Conservation (phyloP, 2,888 invertebrate genomes). For the Odontocerum albicorne region DNA sequence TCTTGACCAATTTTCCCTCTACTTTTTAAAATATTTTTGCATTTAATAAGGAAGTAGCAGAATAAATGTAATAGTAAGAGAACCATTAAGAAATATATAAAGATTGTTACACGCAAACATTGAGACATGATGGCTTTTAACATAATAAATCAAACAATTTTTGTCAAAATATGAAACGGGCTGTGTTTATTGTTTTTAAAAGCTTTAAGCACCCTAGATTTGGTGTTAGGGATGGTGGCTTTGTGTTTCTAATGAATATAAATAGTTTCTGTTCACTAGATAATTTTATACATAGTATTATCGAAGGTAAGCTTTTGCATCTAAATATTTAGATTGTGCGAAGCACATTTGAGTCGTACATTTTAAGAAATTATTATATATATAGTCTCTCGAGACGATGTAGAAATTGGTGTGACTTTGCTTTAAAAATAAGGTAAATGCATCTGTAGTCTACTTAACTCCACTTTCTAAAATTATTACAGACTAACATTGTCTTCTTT, state of each 20-base stretch:
- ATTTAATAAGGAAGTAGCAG: too few relatives aligned
- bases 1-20: too few relatives aligned
- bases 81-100: too few relatives aligned
- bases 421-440: slow-evolving; percentile 14
- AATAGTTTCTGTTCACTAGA: slow-evolving; percentile 15
- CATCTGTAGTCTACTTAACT: too few relatives aligned
- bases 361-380: slow-evolving; percentile 5
- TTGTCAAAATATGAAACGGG: slow-evolving; percentile 13
- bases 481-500: too few relatives aligned
- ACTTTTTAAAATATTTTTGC: too few relatives aligned
- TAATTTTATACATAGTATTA: slow-evolving; percentile 12
- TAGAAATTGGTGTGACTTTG: slow-evolving; percentile 12
- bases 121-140: neutral
- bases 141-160: neutral
- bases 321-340: neutral
- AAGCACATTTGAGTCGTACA: neutral
- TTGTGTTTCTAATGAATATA: slow-evolving; percentile 4
- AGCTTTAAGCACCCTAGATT: slow-evolving; percentile 31
- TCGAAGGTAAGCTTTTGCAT: slow-evolving; percentile 5
- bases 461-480: too few relatives aligned
- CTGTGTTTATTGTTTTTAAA: slow-evolving; percentile 18
- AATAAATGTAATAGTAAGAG: too few relatives aligned
- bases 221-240: slow-evolving; percentile 21
- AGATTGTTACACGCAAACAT: too few relatives aligned
- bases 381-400: slow-evolving; percentile 12